Percentiles rank a stretch among this genome's conserved stretches.
These are phyloP conservation scores for Seira musarum DNA, from an alignment of 2,888 invertebrate genomes.

Conservation along the genomic window DNA sequence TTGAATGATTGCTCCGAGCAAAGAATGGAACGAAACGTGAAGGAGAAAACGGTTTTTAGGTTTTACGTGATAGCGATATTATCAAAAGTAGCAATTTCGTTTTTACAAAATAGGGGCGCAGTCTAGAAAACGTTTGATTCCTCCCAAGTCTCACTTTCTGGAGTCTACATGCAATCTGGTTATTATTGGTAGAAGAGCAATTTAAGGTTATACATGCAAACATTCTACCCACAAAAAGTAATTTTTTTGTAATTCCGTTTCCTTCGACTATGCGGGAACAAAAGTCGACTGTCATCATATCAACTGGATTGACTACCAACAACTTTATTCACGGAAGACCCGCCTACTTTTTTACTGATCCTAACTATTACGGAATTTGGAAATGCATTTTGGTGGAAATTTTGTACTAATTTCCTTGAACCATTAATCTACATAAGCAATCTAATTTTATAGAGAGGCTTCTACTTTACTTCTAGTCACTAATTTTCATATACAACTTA, in stretches of 20 bases:
- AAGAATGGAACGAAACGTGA: no score
- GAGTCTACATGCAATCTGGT: conserved; percentile 53
- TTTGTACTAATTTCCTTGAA: no score
- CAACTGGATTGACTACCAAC: background rate
- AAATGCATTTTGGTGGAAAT: no score
- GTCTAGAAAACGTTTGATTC: conserved; percentile 32
- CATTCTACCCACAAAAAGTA: background rate
- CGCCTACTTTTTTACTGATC: background rate
- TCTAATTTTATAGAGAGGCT: no score
- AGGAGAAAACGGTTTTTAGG: no score
- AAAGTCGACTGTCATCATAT: conserved; percentile 1
- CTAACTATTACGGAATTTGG: no score
- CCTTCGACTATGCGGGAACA: background rate
- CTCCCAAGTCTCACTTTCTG: conserved; percentile 37
- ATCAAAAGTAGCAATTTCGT: conserved; percentile 35
- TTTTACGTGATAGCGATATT: no score
- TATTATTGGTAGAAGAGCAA: conserved; percentile 34
- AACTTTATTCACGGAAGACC: background rate
- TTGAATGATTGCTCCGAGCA: no score
- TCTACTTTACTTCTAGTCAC: no score
- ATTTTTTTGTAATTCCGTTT: background rate
- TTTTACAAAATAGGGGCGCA: conserved; percentile 42
- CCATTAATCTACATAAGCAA: no score
- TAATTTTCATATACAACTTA: no score
- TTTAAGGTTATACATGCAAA: background rate